A percentile compares a stretch with the other conserved stretches of the same genome.
Conservation (phyloP, 2,888 invertebrate species). For the Caenorhabditis sinica region DNA sequence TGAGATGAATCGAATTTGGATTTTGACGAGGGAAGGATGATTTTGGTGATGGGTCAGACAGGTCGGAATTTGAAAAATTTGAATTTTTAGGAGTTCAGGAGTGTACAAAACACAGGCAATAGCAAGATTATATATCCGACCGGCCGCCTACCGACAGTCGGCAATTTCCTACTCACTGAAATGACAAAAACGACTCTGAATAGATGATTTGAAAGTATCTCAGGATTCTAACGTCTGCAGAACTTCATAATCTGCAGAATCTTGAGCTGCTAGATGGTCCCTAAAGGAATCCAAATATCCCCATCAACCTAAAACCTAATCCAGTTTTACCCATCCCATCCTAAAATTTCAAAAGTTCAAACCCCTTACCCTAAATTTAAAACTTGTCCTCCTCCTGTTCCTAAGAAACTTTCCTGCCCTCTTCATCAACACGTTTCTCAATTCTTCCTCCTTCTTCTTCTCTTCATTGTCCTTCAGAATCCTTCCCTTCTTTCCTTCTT, state of each 20-base stretch:
- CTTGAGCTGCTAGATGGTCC: too few species aligned
- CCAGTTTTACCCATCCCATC: background rate
- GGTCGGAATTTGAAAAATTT: too few species aligned
- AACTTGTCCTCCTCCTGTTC: background rate
- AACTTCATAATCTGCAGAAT: too few species aligned
- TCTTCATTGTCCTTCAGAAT: conserved; percentile 16
- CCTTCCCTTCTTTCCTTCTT: conserved; percentile 1
- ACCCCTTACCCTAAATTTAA: conserved; percentile 10
- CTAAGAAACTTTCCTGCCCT: background rate
- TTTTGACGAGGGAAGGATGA: background rate
- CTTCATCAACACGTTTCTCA: conserved; percentile 20
- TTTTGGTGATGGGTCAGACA: background rate
- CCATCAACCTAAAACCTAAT: background rate
- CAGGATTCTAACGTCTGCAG: too few species aligned
- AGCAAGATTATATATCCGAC: too few species aligned
- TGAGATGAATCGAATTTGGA: conserved; percentile 7
- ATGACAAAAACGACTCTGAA: too few species aligned
- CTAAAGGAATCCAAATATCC: too few species aligned
- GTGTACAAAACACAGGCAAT: too few species aligned
- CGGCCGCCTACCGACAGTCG: too few species aligned
- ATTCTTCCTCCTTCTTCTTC: conserved; percentile 6
- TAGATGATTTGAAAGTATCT: too few species aligned
- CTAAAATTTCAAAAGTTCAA: background rate
- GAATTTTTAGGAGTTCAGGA: too few species aligned
- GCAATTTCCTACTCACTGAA: too few species aligned